Evolutionary conservation across 2,888 invertebrate species (phyloP), one percentile per base, ranked within the genome.

Genomic region (Drosophila yooni): DNA sequence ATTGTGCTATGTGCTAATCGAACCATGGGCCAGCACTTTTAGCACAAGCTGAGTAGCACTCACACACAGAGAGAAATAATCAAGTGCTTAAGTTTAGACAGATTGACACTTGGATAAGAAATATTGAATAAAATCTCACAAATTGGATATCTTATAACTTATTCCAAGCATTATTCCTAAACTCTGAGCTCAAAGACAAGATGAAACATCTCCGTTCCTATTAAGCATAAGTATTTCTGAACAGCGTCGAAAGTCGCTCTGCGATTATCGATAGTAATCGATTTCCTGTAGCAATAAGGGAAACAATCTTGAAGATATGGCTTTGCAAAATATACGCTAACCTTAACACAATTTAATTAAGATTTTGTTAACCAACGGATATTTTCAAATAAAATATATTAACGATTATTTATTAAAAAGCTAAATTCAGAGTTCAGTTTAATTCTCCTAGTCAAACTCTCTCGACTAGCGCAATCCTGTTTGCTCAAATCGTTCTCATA

Each of bases 1-100:
- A 46, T 50, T 33, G 36, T 27, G 54, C 46, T 38, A 18, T 53
- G 36, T 50, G 43, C 43, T 38, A 46, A 60, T 57, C 40, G 27
- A 46, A 34, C 33, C 62, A 51, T 25, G 33, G n/a, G 34, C 34
- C 5, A 40, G 52, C 46, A 50, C 43, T 43, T 54, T 61, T 59
- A 53, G 62, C 65, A 65, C 62, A 79, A 74, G 51, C 31, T 46
- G 3, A 33, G 11, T 15, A 15, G 31, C 25, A n/a, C 27, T 34
- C 1, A 10, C 6, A 38, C 3, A 53, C 31, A 38, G 18, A 18
- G 18, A 36, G 18, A 54, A 36, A 54, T 7, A 13, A 4, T 11
- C 25, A 15, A 46, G 13, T 21, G 8, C 13, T 15, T 4, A 8
- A 4, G 15, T 2, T 25, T 46, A 8, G 2, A 8, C 7, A 46